Evolutionary conservation across 1,140 invertebrate genomes (phyloP).

Genomic region (Phenacoccus solenopsis): DNA sequence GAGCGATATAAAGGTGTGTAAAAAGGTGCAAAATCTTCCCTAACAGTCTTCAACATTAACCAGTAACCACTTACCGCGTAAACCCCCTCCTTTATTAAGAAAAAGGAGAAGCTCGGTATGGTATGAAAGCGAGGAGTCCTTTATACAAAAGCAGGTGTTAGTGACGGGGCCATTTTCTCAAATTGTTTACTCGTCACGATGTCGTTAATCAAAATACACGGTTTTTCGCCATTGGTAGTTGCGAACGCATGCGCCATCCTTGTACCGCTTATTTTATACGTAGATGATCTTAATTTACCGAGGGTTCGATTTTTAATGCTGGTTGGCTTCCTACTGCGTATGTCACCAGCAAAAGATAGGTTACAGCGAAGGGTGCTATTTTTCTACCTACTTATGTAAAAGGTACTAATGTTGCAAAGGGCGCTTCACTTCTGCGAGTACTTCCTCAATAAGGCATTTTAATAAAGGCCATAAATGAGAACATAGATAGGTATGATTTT

Average conservation of each 20-base stretch:
- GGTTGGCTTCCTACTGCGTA: not conserved
- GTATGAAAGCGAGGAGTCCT: slow-evolving; percentile 8
- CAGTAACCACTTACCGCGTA: not conserved
- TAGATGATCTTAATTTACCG: not conserved
- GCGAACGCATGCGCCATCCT: not conserved
- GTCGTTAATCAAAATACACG: not conserved
- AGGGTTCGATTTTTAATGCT: not conserved
- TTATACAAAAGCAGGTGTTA: slow-evolving; percentile 15
- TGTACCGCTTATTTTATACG: not conserved
- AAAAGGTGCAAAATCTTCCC: slow-evolving; percentile 12
- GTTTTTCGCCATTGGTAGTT: not conserved
- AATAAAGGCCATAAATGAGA: no score
- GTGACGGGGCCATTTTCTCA: slow-evolving; percentile 15
- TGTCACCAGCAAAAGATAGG: no score
- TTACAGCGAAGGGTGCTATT: no score
- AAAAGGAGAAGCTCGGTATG: not conserved
- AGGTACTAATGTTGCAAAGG: no score
- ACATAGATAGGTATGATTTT: no score
- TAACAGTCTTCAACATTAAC: slow-evolving; percentile 7
- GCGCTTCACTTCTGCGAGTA: no score
- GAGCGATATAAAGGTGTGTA: slow-evolving; percentile 11
- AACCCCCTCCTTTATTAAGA: not conserved
- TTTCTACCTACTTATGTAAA: no score
- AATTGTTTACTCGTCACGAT: slow-evolving; percentile 10
- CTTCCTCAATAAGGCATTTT: no score